Base-by-base conservation (phyloP, 2,113 vertebrate genomes). In the Chionodraco myersi region DNA sequence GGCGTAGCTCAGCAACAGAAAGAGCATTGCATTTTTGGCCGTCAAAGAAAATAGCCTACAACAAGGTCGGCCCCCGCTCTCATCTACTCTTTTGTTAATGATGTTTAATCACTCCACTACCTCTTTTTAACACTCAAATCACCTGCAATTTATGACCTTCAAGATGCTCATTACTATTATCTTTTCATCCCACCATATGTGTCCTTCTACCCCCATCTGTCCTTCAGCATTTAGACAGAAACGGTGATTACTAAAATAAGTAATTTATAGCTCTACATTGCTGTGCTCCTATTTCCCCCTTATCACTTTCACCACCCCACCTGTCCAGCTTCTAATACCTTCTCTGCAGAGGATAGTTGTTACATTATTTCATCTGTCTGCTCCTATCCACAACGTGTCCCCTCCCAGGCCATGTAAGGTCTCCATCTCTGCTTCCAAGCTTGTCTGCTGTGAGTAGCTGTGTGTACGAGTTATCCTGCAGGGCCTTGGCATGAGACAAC, bases 1-100 rank as follows among this genome's bases (percentile, higher is more conserved):
- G 72, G 90, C 83, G 73, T 83, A 92, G 92, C 91, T 81, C 78
- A 81, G 94, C 85, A 71, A 94, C 82, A 73, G 49, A 78, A 60
- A 94, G 90, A 88, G 84, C 88, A 72, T 91, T 75, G 94, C 88
- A 85, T 93, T 92, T 94, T 85, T 92, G 80, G 91, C 80, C 74
- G 44, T 81, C 87, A 63, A 80, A 84, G 91, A 26, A 94, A 84
- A 84, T 92, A 86, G 83, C 47, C 90, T 84, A 92, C 92, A 95
- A 94, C 85, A 88, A 94, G 89, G 74, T 90, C 91, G 53, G 87
- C 90, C 90, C 68, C 77, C 52, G 64, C 72, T 92, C 93, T 89
- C 88, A 88, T 91, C 83, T 88, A 79, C 62, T 73, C 86, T 51
- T 70, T 89, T 58, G 67, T 60, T 75, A 75, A 77, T 92, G 92